Conservation (phyloP, 2,888 invertebrate genomes). For the Coenonympha arcania region DNA sequence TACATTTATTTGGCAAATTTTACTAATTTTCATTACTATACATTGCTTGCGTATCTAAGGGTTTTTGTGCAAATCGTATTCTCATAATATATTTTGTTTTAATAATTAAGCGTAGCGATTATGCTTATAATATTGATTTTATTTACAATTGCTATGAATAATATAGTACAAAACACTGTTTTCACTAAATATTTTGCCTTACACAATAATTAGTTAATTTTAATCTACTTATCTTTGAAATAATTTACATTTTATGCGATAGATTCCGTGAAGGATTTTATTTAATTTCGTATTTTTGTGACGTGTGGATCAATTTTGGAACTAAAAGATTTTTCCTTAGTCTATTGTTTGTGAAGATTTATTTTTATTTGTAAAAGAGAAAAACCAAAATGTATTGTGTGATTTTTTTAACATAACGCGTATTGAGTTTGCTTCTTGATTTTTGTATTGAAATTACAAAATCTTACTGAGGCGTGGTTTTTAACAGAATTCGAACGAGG, state of each 20-base stretch:
- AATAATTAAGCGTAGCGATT: constrained; percentile 47
- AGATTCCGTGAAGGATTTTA: constrained; percentile 4
- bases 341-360: no score
- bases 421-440: no score
- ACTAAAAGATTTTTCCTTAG: no score
- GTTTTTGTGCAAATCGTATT: constrained; percentile 40
- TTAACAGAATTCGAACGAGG: no score
- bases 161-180: constrained; percentile 57
- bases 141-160: constrained; percentile 27
- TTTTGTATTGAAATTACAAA: no score
- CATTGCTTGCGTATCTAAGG: constrained; percentile 36
- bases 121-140: constrained; percentile 33
- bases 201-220: constrained; percentile 45
- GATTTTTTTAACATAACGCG: no score
- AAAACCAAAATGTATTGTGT: no score
- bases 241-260: constrained; percentile 26
- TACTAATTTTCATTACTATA: constrained; percentile 33
- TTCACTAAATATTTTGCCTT: constrained; percentile 54
- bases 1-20: constrained; percentile 40
- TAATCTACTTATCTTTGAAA: constrained; percentile 30
- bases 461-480: no score
- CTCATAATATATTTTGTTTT: constrained; percentile 24
- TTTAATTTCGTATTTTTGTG: no score
- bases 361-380: no score
- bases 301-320: no score